A percentile compares a stretch with the other conserved stretches of the same genome.
Conservation (phyloP, 1,140 invertebrate species). For the Drosophila sechellia region DNA sequence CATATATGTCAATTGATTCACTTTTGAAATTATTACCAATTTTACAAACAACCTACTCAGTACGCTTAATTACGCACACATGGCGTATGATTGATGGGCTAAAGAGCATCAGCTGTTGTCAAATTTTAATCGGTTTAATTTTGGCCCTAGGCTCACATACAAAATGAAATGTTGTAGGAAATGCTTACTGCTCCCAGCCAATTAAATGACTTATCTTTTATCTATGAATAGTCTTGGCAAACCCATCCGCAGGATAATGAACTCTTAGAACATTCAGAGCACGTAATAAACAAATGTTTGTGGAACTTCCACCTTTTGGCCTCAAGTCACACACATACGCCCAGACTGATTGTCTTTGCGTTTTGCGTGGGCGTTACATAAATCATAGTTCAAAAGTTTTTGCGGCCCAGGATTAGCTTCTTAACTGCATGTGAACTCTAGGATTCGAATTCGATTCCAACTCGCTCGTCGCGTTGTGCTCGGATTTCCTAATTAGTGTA, state of each 20-base stretch:
- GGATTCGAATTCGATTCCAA: slow-evolving; percentile 28
- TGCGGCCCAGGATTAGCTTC: slow-evolving; percentile 62
- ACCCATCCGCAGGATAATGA: slow-evolving; percentile 30
- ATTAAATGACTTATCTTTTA: slow-evolving; percentile 50
- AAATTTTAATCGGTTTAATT: slow-evolving; percentile 40
- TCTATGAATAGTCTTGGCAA: slow-evolving; percentile 28
- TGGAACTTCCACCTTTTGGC: slow-evolving; percentile 54
- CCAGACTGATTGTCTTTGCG: slow-evolving; percentile 55
- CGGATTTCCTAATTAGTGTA: slow-evolving; percentile 72
- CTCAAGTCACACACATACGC: slow-evolving; percentile 13
- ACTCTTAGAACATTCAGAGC: slow-evolving; percentile 55
- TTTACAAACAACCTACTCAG: slow-evolving; percentile 18
- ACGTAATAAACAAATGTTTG: slow-evolving; percentile 69
- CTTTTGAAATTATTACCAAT: background rate
- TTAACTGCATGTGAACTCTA: slow-evolving; percentile 57
- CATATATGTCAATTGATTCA: no score
- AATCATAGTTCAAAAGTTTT: slow-evolving; percentile 81
- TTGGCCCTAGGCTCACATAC: background rate
- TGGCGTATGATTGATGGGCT: slow-evolving; percentile 58
- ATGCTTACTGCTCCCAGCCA: slow-evolving; percentile 17
- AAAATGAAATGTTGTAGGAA: background rate
- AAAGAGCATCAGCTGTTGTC: slow-evolving; percentile 14
- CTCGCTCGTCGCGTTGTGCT: slow-evolving; percentile 35
- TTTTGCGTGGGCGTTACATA: slow-evolving; percentile 49
- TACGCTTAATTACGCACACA: slow-evolving; percentile 33